phyloP scores from a whole-genome alignment of 2,797 vertebrate genomes.

The Myioborus miniatus region DNA sequence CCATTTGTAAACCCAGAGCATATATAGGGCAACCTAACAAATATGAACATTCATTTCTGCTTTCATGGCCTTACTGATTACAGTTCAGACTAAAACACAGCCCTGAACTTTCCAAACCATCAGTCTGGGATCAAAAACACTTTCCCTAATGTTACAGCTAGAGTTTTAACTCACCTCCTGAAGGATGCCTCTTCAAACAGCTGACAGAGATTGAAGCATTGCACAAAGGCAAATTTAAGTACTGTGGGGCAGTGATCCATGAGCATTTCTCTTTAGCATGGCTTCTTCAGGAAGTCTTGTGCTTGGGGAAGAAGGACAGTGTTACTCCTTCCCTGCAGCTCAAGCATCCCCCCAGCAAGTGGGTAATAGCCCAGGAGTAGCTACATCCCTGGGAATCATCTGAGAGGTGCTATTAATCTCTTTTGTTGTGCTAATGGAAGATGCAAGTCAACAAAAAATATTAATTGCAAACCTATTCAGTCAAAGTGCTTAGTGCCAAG shows the following conservation, averaged over 20 bases:
- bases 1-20: accelerated
- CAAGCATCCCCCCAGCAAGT: neutral
- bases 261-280: neutral
- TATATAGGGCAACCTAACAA: accelerated
- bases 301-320: neutral
- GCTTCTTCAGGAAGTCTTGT: neutral
- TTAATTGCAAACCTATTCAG: conserved; percentile 44
- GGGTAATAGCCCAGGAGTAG: neutral
- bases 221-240: neutral
- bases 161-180: neutral
- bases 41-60: neutral
- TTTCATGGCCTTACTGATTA: neutral
- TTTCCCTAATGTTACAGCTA: neutral
- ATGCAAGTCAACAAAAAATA: conserved; percentile 31
- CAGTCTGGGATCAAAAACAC: neutral
- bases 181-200: neutral
- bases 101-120: neutral
- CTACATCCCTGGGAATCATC: neutral
- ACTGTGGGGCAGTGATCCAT: neutral
- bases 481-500: neutral
- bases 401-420: conserved; percentile 25
- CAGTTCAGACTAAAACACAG: neutral
- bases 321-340: neutral
- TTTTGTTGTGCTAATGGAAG: conserved; percentile 35
- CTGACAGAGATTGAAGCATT: neutral